A percentile compares a stretch with the other conserved stretches of the same genome.
phyloP scores from a whole-genome alignment of 2,797 vertebrate species.

The Pteronotus mesoamericanus region DNA sequence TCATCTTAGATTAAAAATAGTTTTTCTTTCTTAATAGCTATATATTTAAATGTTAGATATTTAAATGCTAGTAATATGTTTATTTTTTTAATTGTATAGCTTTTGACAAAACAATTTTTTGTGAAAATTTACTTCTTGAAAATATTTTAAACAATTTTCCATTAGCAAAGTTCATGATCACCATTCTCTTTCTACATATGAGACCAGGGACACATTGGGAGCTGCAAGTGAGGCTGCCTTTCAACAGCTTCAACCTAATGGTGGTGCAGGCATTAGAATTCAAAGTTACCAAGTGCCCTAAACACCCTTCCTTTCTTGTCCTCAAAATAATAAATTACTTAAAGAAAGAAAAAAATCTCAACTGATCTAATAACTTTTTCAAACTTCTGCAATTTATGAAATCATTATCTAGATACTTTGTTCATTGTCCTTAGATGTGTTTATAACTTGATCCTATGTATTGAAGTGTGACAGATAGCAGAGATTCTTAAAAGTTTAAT shows the following conservation, averaged over 20 bases:
- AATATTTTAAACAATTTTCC: neutral
- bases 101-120: neutral
- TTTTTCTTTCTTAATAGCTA: neutral
- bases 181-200: neutral
- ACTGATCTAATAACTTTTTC: neutral
- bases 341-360: neutral
- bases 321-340: neutral
- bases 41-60: neutral
- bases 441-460: neutral
- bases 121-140: neutral
- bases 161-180: neutral
- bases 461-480: neutral
- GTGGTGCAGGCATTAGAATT: neutral
- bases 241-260: neutral
- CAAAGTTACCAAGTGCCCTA: neutral
- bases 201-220: neutral
- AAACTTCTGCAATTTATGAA: neutral
- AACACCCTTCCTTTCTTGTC: neutral
- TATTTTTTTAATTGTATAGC: neutral
- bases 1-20: neutral
- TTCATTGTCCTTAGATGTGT: neutral
- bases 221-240: neutral
- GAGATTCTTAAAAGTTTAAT: neutral
- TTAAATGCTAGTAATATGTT: neutral
- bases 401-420: neutral